Evolutionary conservation across 2,888 invertebrate species (phyloP).

Genomic region (Minunthozetes semirufus): DNA sequence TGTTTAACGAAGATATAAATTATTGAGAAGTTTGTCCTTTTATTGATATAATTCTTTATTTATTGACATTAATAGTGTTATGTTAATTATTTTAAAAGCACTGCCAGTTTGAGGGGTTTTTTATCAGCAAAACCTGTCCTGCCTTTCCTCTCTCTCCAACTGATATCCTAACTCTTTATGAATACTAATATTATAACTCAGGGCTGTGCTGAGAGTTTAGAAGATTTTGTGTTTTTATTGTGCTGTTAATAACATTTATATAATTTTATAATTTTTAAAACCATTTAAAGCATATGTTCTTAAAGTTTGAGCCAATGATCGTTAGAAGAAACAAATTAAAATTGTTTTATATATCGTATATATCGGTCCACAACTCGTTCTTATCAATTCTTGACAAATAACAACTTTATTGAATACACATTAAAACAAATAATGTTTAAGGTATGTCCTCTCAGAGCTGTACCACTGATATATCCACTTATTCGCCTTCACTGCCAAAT

Average conservation of each 20-base stretch:
- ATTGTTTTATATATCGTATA: neutral
- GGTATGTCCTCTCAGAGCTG: too few relatives aligned
- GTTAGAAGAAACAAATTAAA: neutral
- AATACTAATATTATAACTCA: neutral
- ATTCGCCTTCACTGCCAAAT: neutral
- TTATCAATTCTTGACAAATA: constrained; percentile 7
- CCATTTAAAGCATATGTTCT: constrained; percentile 1
- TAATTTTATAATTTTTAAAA: too few relatives aligned
- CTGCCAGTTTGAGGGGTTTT: constrained; percentile 17
- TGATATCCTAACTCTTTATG: constrained; percentile 5
- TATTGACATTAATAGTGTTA: constrained; percentile 21
- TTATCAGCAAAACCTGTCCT: constrained; percentile 8
- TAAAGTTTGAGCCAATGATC: neutral
- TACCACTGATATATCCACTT: too few relatives aligned
- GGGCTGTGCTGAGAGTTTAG: neutral
- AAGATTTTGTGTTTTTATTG: neutral
- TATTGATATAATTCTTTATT: constrained; percentile 6
- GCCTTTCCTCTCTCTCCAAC: neutral
- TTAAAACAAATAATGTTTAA: neutral
- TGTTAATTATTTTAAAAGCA: neutral
- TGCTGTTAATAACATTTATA: neutral
- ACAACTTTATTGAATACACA: constrained; percentile 1
- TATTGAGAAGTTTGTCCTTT: neutral
- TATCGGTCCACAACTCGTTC: neutral
- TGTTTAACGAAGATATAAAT: neutral